Evolutionary conservation across 2,797 vertebrate genomes (phyloP).

Genomic region (Apodemus agrarius): DNA sequence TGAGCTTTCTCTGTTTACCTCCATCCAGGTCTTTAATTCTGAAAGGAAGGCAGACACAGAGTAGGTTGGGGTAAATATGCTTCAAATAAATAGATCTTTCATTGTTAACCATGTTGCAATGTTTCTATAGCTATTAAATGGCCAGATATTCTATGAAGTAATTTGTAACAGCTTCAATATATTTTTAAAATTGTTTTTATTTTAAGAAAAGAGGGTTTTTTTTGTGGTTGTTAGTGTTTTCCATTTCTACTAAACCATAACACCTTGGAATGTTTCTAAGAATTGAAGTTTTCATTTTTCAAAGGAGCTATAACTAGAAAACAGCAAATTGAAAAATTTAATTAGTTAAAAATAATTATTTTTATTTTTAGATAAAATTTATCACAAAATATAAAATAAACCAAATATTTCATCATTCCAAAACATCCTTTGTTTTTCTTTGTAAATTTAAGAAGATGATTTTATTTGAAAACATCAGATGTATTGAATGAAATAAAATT

Average conservation of each 20-base stretch:
- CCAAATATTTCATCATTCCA: constrained; percentile 61
- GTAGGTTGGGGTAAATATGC: not conserved
- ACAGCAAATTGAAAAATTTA: constrained; percentile 57
- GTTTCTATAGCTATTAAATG: not conserved
- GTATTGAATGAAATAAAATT: constrained; percentile 76
- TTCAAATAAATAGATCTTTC: constrained; percentile 5
- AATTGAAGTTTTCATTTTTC: constrained; percentile 42
- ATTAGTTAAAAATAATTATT: constrained; percentile 64
- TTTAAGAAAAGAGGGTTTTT: not conserved
- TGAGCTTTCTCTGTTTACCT: not conserved
- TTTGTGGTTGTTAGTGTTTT: not conserved
- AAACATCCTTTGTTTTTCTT: constrained; percentile 57
- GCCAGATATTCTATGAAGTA: constrained; percentile 5
- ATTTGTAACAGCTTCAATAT: not conserved
- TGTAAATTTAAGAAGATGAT: constrained; percentile 65
- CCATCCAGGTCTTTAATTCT: not conserved
- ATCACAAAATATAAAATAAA: constrained; percentile 70
- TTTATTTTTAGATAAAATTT: constrained; percentile 68
- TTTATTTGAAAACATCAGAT: constrained; percentile 75
- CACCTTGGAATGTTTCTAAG: constrained; percentile 11
- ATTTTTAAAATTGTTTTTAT: not conserved
- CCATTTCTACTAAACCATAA: constrained; percentile 46
- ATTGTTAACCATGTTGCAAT: not conserved
- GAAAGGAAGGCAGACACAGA: not conserved
- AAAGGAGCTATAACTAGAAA: not conserved